Base-by-base conservation (phyloP, 2,797 vertebrate species). In the Falco concolor region DNA sequence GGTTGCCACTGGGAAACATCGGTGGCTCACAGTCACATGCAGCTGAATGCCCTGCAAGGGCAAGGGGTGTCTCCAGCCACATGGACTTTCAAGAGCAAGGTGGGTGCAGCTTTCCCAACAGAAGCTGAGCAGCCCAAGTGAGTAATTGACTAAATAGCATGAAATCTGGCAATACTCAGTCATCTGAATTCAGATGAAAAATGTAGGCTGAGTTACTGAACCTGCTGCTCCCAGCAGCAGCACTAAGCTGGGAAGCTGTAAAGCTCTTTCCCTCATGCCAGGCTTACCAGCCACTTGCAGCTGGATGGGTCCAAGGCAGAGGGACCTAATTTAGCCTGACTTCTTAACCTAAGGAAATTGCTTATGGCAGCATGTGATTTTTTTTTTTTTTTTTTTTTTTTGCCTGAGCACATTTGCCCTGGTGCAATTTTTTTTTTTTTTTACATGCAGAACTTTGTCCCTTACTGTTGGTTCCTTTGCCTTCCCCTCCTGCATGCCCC, bases 161-260 rank as follows among this genome's bases (percentile, higher is more conserved):
- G 59, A 95, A 95, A 96, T 87, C 67, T 47, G 80, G 63, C 15
- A 52, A 82, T 93, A 87, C n/a, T 73, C 79, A 86, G 87, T 75
- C 91, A 86, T 94, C 91, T 91, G 82, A 88, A 95, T 86, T 91
- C 93, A 93, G 83, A 61, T 86, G 87, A 84, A 96, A 95, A 95
- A 90, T 30, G 32, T 30, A 73, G 59, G 61, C 73, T 92, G 84
- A 93, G 49, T 70, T 90, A 42, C 54, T 86, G 91, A 95, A 91
- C 69, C 85, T 95, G 85, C 82, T 94, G 45, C 64, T 82, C n/a
- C 64, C 9, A 34, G 64, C 69, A 53, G 63, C 67, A 53, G 34
- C 0, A 0, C 30, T 57, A 56, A 93, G 30, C 63, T 53, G 85
- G 32, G 22, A 36, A 87, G 28, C 68, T 1, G 0, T 60, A 53